Evolutionary conservation across 2,113 vertebrate species (phyloP).

Genomic region (Gadus chalcogrammus): DNA sequence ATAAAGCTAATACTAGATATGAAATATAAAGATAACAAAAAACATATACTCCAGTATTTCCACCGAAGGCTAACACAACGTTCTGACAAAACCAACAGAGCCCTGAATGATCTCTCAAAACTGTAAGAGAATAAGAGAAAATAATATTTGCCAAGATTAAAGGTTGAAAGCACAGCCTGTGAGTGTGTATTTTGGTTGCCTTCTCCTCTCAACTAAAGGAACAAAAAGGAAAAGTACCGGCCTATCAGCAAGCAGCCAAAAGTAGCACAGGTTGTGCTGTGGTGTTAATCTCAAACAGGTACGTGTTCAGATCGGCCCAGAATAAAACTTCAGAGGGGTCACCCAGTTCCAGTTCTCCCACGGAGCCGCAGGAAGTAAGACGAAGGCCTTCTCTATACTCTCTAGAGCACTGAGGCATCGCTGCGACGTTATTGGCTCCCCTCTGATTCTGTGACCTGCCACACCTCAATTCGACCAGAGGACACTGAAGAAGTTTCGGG

Average conservation of each 20-base stretch:
- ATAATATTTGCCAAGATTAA: too few relatives aligned
- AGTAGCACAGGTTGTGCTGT: slow-evolving; percentile 57
- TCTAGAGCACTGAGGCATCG: slow-evolving; percentile 21
- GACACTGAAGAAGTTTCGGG: background rate
- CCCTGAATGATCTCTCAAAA: too few relatives aligned
- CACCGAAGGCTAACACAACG: too few relatives aligned
- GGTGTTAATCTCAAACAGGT: slow-evolving; percentile 36
- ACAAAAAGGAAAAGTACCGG: too few relatives aligned
- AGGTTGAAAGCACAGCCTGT: too few relatives aligned
- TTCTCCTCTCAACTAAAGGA: too few relatives aligned
- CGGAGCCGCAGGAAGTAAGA: slow-evolving; percentile 26
- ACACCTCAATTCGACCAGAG: slow-evolving; percentile 5
- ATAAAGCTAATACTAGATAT: too few relatives aligned
- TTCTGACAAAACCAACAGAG: too few relatives aligned
- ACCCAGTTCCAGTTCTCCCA: slow-evolving; percentile 64
- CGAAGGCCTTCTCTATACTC: slow-evolving; percentile 12
- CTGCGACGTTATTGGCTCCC: background rate
- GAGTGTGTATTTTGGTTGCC: background rate
- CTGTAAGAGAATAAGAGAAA: too few relatives aligned
- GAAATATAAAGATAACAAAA: too few relatives aligned
- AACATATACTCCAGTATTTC: too few relatives aligned
- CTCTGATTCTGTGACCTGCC: slow-evolving; percentile 7
- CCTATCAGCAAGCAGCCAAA: slow-evolving; percentile 23
- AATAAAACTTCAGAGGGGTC: slow-evolving; percentile 62
- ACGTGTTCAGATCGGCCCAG: slow-evolving; percentile 49